Evolutionary conservation across 2,797 vertebrate species (phyloP).

Genomic region (Poecilia gillii): DNA sequence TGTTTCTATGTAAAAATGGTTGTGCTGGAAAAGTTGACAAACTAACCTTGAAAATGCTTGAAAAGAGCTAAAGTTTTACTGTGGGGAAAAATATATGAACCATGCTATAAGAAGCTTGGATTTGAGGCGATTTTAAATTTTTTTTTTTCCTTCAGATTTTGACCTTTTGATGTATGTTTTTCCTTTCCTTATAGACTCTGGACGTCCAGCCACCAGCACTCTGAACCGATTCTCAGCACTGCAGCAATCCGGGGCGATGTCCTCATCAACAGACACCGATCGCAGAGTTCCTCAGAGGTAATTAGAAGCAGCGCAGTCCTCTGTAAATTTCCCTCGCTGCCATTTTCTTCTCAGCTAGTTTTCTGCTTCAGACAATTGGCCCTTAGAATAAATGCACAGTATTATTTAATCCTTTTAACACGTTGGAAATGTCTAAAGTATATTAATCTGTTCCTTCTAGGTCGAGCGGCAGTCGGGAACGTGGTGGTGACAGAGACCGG

Average conservation of each 20-base stretch:
- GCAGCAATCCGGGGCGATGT: conserved; percentile 85
- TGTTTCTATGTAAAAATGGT: too few relatives aligned
- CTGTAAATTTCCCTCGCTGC: background rate
- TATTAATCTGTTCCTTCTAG: conserved; percentile 63
- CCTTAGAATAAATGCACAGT: background rate
- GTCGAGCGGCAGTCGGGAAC: conserved; percentile 93
- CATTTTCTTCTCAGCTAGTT: background rate
- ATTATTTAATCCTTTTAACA: background rate
- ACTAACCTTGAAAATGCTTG: too few relatives aligned
- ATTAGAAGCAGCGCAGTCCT: conserved; percentile 24
- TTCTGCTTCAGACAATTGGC: background rate
- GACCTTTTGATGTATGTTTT: background rate
- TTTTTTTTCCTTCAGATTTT: background rate
- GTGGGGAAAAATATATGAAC: too few relatives aligned
- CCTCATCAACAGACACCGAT: conserved; percentile 81
- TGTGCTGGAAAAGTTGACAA: too few relatives aligned
- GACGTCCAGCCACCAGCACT: conserved; percentile 90
- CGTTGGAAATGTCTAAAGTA: background rate
- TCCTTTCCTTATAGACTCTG: conserved; percentile 74
- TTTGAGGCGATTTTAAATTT: background rate
- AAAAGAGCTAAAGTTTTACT: too few relatives aligned
- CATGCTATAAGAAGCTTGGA: background rate
- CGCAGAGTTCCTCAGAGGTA: conserved; percentile 93
- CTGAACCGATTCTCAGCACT: conserved; percentile 96
- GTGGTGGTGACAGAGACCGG: conserved; percentile 72